Base-by-base conservation (phyloP, 53 echinoderm and acorn worm species). In the Luidia sarsii region DNA sequence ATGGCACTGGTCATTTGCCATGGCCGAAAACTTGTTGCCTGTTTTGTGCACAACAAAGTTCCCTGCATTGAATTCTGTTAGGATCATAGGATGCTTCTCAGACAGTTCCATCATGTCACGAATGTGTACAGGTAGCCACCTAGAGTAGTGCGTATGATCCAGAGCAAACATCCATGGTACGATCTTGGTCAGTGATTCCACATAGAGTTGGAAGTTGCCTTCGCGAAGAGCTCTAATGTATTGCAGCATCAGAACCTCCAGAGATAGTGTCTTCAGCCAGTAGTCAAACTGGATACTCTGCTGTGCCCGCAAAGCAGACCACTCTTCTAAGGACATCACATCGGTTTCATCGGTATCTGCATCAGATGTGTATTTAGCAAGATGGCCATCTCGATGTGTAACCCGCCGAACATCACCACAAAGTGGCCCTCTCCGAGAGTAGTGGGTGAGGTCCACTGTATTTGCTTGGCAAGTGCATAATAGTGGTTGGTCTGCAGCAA, bases 351-450 rank as follows among this genome's bases (percentile, higher is more conserved):
- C n/a, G n/a, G n/a, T 18, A 61, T 57, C n/a, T n/a, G n/a, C n/a
- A n/a, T n/a, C n/a, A n/a, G n/a, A n/a, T n/a, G n/a, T n/a, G n/a
- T n/a, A n/a, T n/a, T n/a, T n/a, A n/a, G n/a, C n/a, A n/a, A n/a
- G n/a, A n/a, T n/a, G n/a, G 74, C 75, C 38, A 85, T 63, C 39
- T 85, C 75, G 18, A 85, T 64, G 50, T 85, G 74, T 14, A 85
- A 32, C 27, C 53, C 75, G 20, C 75, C 65, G 0, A 85, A 75
- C 65, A 75, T 85, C 21, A 85, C 50, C 3, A 85, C 49, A 32
- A 54, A 74, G 9, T 32, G 41, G 27, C 64, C 55, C 34, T 83
- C 53, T 32, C 65, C 75, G 35, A 64, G 51, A 0, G 8, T 64
- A 22, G 28, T 20, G 1, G 65, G 85, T 50, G 64, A 64, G 20